Evolutionary conservation across 2,797 vertebrate species (phyloP).

Genomic region (Urosaurus nigricauda): DNA sequence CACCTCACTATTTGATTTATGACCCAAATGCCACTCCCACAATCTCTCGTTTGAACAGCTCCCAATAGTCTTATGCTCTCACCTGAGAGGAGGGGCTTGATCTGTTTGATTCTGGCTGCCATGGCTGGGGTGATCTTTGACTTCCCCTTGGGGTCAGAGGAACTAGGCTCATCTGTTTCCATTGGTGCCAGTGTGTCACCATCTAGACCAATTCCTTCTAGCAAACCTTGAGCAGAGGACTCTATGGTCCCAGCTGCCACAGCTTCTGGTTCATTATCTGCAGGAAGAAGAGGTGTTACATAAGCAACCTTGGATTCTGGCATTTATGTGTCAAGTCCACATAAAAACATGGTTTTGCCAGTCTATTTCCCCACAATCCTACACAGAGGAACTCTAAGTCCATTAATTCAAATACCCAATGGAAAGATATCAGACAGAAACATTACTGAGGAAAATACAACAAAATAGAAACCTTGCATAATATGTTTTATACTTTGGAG

Average conservation of each 20-base stretch:
- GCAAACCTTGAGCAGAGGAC: constrained; percentile 87
- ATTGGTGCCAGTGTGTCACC: constrained; percentile 93
- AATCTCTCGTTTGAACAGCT: not conserved
- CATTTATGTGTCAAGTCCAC: not conserved
- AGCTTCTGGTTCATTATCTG: constrained; percentile 85
- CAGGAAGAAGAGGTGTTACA: not conserved
- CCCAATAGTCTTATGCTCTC: constrained; percentile 45
- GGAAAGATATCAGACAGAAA: not conserved
- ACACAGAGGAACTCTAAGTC: not conserved
- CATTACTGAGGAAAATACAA: not conserved
- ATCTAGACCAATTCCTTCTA: constrained; percentile 95
- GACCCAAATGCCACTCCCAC: not conserved
- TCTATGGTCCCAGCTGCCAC: constrained; percentile 77
- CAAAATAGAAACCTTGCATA: no score
- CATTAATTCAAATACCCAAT: not conserved
- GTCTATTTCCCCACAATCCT: not conserved
- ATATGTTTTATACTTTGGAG: no score
- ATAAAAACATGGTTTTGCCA: not conserved
- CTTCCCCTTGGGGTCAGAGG: constrained; percentile 90
- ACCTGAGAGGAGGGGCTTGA: constrained; percentile 96
- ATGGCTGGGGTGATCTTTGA: constrained; percentile 96
- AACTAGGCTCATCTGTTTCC: constrained; percentile 94
- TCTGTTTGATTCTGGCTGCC: constrained; percentile 98
- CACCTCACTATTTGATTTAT: not conserved
- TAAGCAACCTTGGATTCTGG: not conserved